Base-by-base conservation (phyloP, 2,888 invertebrate species). In the Spilosoma lubricipeda region DNA sequence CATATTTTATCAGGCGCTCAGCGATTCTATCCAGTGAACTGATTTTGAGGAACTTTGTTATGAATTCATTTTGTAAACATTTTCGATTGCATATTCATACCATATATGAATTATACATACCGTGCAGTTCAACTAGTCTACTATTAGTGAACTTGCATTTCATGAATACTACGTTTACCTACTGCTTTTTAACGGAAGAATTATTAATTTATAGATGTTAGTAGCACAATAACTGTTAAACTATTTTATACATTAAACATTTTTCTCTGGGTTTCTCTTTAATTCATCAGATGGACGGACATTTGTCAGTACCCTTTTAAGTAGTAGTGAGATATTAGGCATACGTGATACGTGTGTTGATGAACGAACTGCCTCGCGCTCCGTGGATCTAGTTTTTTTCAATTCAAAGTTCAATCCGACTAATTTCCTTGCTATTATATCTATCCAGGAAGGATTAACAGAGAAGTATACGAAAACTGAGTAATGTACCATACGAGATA, bases 1-100 rank as follows among this genome's bases (percentile, higher is more conserved):
- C 30, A 74, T 74, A 82, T 84, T 85, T 72, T 72, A 48, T 65
- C 80, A 84, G 85, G 85, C 84, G 84, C 71, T 77, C 27, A 4
- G 59, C 70, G 68, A 72, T 69, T 36, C 76, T 77, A 73, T 48
- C 42, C 64, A 33, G 42, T 68, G 45, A 52, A 64, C 23, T 69
- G 63, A 64, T 71, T 52, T 77, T 69, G 1, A 1, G 27, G 56
- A 70, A 75, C 52, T 80, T 59, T 27, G 39, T 64, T 70, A 45
- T 18, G 70, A 70, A 56, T 70, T 52, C 20, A 39, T 70, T 63
- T 42, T 59, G 23, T 70, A 8, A 48, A 39, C 30, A 52, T 56
- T 4, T 69, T 9, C 39, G 27, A 59, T 59, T 27, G 39, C n/a
- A 56, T 56, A 52, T 68, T 68, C 45, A 48, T 23, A 33, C 7